These are phyloP conservation scores for Pipistrellus pygmaeus DNA, from an alignment of 2,797 vertebrate species.

Conservation along the genomic window DNA sequence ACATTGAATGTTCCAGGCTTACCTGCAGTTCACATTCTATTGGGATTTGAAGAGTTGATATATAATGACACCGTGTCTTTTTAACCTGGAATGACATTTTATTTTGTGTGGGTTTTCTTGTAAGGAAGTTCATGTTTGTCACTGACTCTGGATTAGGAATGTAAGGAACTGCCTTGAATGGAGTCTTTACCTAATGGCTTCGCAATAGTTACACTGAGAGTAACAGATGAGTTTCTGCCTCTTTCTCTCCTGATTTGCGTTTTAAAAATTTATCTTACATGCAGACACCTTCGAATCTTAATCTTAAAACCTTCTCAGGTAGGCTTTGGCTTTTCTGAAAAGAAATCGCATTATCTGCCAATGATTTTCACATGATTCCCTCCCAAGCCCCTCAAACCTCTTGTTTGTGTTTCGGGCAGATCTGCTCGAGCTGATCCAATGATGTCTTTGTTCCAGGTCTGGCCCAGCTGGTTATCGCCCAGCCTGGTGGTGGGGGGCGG, in stretches of 20 bases:
- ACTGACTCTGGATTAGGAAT: neutral
- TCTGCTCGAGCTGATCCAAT: neutral
- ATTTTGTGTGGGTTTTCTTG: neutral
- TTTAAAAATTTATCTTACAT: neutral
- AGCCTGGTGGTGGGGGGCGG: accelerated
- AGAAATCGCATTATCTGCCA: neutral
- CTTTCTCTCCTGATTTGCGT: neutral
- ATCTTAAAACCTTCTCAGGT: neutral
- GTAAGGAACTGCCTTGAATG: too few species aligned
- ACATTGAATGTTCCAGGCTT: neutral
- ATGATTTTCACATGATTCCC: neutral
- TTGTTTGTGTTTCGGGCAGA: neutral
- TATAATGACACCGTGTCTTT: neutral
- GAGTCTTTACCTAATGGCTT: neutral
- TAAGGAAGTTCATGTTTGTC: neutral
- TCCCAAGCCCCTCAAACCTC: neutral
- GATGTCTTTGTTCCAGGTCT: neutral
- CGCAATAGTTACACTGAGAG: neutral
- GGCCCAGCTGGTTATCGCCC: neutral
- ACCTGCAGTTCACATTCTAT: neutral
- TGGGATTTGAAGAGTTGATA: neutral
- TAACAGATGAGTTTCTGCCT: neutral
- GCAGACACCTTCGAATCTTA: neutral
- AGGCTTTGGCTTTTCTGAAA: neutral
- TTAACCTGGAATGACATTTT: neutral